Evolutionary conservation across 2,113 vertebrate species (phyloP), one percentile per base, ranked within the genome.

Genomic region (Platanista minor): DNA sequence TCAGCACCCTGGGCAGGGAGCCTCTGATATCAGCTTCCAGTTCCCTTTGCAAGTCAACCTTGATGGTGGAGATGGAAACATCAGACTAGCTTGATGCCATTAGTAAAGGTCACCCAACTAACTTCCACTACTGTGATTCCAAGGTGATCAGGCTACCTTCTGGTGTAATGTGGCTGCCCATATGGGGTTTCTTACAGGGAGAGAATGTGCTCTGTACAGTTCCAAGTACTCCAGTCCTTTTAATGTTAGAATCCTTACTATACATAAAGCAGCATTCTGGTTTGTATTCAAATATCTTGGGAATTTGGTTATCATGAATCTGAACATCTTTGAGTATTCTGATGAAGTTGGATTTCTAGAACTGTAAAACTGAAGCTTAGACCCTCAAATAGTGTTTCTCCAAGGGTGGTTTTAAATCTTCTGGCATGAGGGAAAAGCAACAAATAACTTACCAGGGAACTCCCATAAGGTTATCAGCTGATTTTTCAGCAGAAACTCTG

Each of bases 261-360:
- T 67, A 69, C 54, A 25, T 61, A 67, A n/a, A 57, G 78, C 15
- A 62, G 29, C 8, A 54, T 62, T 80, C 13, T 85, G n/a, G 59
- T 49, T 85, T 94, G 41, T 82, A 82, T 95, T 62, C 81, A 74
- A n/a, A n/a, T 77, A 75, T 82, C 49, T 94, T 86, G 86, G 61
- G 17, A 78, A 6, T 83, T 86, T 75, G 43, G 29, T 82, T 71
- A 61, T 62, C 23, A 46, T 31, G 41, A 92, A 77, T 92, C 78
- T 82, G 66, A 94, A 88, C 25, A 39, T 81, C 41, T 94, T 39
- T 86, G 36, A 25, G 31, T 80, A 52, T 91, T 83, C n/a, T 74
- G 41, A 88, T 33, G 54, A 91, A 52, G 49, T 0, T 49, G 36
- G 39, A 61, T 91, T 80, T 96, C 87, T 86, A 94, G 66, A 92